Base-by-base conservation (phyloP, 2,797 vertebrate species). In the Xiphophorus birchmanni region DNA sequence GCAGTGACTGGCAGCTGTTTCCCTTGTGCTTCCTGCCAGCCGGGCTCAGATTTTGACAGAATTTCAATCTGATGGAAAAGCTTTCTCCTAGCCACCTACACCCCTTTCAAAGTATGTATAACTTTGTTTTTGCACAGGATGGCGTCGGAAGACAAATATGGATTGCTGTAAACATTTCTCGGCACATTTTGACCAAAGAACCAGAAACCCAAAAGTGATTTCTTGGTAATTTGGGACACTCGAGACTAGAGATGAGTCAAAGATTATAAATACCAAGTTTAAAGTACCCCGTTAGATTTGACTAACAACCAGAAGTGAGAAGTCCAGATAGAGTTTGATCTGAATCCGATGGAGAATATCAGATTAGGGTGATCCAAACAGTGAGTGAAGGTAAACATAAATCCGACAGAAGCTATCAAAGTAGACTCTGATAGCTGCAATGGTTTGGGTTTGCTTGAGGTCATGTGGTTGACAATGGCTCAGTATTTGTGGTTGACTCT, bases 1-100 rank as follows among this genome's bases (percentile, higher is more conserved):
- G 54, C 52, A 67, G 48, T 80, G 81, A 80, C 84, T 88, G 87
- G 84, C 87, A 87, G 89, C 85, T 76, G 87, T 80, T 89, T 85
- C 83, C 67, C 65, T 23, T 52, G 81, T 75, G 83, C 69, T 84
- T 44, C 63, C 80, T 89, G 89, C 83, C 86, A 84, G 56, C 72
- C 56, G 73, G 47, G 80, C 78, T 79, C 78, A 17, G n/a, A 21
- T 63, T 85, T 80, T 85, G 79, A 86, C 45, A 52, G 21, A 11
- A 42, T 26, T 69, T 71, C 50, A 54, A 54, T 54, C 40, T 26
- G 67, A 42, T 44, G 23, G 11, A 71, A 26, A 44, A 26, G 67
- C 37, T 44, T 71, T 44, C 21, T 26, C 23, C 3, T 12, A 42
- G 10, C 21, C 37, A 67, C 32, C 8, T 8, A 3, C 6, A 67